Evolutionary conservation across 2,888 invertebrate genomes (phyloP), one percentile per base, ranked within the genome.

Genomic region (Proisotoma minuta): DNA sequence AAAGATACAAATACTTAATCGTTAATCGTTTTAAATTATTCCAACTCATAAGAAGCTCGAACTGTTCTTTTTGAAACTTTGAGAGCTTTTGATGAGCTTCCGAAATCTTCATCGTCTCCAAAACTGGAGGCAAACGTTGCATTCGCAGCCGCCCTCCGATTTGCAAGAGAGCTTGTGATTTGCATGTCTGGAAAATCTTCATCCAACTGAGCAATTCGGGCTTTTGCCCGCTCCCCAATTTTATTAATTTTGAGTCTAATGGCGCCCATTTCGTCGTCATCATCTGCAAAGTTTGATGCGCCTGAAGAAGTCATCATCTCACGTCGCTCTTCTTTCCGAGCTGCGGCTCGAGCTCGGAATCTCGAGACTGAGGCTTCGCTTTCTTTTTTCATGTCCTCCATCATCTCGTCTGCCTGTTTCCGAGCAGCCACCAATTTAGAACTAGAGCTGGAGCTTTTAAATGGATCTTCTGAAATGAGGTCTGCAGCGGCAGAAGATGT

Each of bases 171-270:
- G n/a, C 60, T 61, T 22, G 47, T 61, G 27, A 64, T 64, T 54
- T 60, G 57, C 20, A 64, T 52, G 18, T 68, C 64, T 10, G 69
- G 66, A 51, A 60, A 66, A 49, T 69, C 66, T 51, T 65, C 68
- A 39, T 71, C 70, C 50, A 73, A 60, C 49, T 68, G 63, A 15
- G 70, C 68, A 47, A 73, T 50, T 29, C 73, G 60, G 3, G 71
- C 71, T 47, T 69, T 69, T 12, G 71, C 73, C 34, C 69, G 24
- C 10, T 68, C 56, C 28, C 73, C 57, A 51, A 73, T 71, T 43
- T 63, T 53, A 48, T 70, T 69, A 3, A 67, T 65, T 27, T 66
- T 54, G 8, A 66, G 64, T n/a, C 66, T 59, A 51, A 65, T 50
- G 1, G 59, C 65, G 5, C 59, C 59, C 10, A 65, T 60, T 8